Conservation (phyloP, 1,140 invertebrate species). For the Nautilus pompilius region DNA sequence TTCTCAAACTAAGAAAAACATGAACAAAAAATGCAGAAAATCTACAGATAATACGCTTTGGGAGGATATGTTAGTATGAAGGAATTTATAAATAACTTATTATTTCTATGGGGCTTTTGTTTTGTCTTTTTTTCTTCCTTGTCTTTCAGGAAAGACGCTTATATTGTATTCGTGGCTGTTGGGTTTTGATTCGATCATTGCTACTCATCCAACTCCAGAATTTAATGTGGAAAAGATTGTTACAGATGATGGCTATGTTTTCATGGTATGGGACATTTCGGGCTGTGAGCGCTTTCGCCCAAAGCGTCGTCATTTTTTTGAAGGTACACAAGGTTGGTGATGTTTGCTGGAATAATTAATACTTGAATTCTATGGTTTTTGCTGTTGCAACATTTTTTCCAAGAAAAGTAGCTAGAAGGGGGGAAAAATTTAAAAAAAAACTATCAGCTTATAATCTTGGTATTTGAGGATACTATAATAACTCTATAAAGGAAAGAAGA, state of each 20-base stretch:
- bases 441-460: too few relatives aligned
- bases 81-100: too few relatives aligned
- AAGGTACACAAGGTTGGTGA: background rate
- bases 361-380: too few relatives aligned
- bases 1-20: background rate
- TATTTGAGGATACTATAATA: too few relatives aligned
- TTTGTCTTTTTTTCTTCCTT: background rate
- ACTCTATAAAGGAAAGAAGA: too few relatives aligned
- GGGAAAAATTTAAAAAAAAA: too few relatives aligned
- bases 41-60: background rate
- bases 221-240: conserved; percentile 3
- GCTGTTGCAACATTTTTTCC: too few relatives aligned
- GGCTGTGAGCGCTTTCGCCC: background rate
- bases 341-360: background rate
- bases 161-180: background rate
- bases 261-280: conserved; percentile 1
- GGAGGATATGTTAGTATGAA: background rate
- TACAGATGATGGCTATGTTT: background rate
- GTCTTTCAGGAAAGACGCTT: background rate
- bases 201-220: background rate
- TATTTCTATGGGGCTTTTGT: too few relatives aligned
- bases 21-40: background rate
- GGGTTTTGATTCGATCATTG: background rate
- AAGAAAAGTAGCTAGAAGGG: too few relatives aligned
- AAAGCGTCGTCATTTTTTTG: conserved; percentile 2